Evolutionary conservation across 2,888 invertebrate genomes (phyloP).

Genomic region (Acrocera orbiculus): DNA sequence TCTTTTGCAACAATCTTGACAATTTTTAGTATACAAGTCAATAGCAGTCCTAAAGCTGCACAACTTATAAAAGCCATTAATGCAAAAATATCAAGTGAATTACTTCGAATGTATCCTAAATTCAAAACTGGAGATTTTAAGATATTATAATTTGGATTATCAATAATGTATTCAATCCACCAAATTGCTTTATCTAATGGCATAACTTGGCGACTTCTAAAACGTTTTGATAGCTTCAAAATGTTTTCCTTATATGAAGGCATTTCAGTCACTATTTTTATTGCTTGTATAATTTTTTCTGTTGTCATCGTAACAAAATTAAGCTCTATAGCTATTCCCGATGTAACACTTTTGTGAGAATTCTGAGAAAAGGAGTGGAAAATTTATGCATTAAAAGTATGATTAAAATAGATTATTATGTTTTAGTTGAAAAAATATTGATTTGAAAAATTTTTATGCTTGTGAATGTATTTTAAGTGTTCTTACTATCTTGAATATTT

Average conservation of each 20-base stretch:
- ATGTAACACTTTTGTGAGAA: slow-evolving; percentile 3
- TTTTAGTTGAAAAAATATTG: too few relatives aligned
- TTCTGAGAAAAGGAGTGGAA: slow-evolving; percentile 9
- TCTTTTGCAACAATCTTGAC: too few relatives aligned
- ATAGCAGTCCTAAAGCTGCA: too few relatives aligned
- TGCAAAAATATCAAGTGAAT: too few relatives aligned
- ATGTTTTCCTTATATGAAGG: slow-evolving; percentile 17
- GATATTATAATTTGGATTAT: slow-evolving; percentile 35
- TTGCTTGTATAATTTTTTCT: slow-evolving; percentile 9
- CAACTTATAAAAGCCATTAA: too few relatives aligned
- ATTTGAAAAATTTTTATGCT: too few relatives aligned
- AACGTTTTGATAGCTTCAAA: slow-evolving; percentile 28
- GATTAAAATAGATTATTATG: too few relatives aligned
- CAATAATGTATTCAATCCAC: slow-evolving; percentile 42
- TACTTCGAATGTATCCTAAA: too few relatives aligned
- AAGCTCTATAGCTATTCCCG: slow-evolving; percentile 14
- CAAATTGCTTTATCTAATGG: slow-evolving; percentile 38
- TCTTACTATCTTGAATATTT: too few relatives aligned
- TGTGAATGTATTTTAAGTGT: too few relatives aligned
- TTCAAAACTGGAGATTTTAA: slow-evolving; percentile 27
- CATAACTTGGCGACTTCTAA: slow-evolving; percentile 33
- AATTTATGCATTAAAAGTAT: too few relatives aligned
- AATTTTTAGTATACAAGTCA: too few relatives aligned
- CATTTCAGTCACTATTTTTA: slow-evolving; percentile 12
- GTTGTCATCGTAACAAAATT: slow-evolving; percentile 13